Evolutionary conservation across 2,888 invertebrate species (phyloP).

Genomic region (Latrodectus hesperus): DNA sequence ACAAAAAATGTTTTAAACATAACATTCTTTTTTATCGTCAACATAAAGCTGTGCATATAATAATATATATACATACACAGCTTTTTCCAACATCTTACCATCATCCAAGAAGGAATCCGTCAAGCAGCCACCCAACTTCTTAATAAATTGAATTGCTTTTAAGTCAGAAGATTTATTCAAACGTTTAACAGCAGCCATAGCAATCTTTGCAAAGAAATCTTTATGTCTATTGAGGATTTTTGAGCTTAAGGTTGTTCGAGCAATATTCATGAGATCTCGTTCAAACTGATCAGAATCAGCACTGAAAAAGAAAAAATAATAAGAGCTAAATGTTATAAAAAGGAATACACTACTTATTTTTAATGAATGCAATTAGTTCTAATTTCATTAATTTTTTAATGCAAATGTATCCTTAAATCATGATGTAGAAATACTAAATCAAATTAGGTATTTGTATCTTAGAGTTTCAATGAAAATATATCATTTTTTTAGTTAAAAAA

Average conservation of each 20-base stretch:
- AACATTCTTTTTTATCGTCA: no score
- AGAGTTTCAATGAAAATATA: no score
- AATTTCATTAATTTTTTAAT: constrained; percentile 18
- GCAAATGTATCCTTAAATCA: not conserved
- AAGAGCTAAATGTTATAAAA: not conserved
- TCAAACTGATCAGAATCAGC: constrained; percentile 85
- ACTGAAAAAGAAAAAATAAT: constrained; percentile 74
- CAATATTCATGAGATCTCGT: constrained; percentile 95
- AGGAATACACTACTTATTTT: not conserved
- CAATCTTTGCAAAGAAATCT: constrained; percentile 94
- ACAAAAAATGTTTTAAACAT: no score
- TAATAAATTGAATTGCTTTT: constrained; percentile 97
- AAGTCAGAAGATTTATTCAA: constrained; percentile 96
- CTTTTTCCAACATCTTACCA: constrained; percentile 73
- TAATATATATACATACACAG: no score
- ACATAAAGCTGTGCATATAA: no score
- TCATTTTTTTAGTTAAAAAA: no score
- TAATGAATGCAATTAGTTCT: constrained; percentile 15
- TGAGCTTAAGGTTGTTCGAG: constrained; percentile 96
- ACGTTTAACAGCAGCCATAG: constrained; percentile 95
- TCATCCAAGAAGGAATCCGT: constrained; percentile 96
- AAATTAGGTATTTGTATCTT: no score
- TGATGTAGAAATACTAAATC: no score
- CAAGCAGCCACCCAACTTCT: constrained; percentile 94
- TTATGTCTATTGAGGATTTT: constrained; percentile 98